Evolutionary conservation across 2,113 vertebrate genomes (phyloP), one percentile per base, ranked within the genome.

Genomic region (Brachyhypopomus gauderio): DNA sequence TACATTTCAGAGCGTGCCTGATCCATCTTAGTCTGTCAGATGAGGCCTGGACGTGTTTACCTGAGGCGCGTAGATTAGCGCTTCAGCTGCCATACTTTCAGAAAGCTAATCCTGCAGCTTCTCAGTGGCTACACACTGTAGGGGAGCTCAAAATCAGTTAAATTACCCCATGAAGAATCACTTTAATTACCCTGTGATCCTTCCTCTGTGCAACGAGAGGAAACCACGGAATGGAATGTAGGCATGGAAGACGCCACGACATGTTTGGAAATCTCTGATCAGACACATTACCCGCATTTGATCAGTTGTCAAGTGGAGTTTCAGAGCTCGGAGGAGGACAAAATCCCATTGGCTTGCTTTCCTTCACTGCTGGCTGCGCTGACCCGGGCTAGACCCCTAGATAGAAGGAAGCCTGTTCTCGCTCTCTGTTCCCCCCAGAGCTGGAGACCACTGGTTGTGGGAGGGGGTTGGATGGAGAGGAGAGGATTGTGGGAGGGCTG

Each of bases 1-100:
- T 67, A 48, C 72, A 69, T n/a, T 11, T 58, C 22, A 80, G 63
- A 80, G 22, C 79, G 36, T 75, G 30, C 66, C n/a, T 60, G 64
- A 81, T 69, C 80, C 70, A 63, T 69, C 62, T 41, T 23, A 70
- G 63, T 75, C 64, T 60, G 73, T 41, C 66, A 70, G 66, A 38
- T 70, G 66, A n/a, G 38, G 64, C 80, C 80, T 81, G 60, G 80
- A 48, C 72, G 69, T 81, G 80, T 81, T 81, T 81, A 75, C 63
- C 64, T 81, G 72, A 52, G 6, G 72, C 20, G 23, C 48, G 69
- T 52, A 81, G 80, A 81, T 76, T 81, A 69, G 72, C 12, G 23
- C 30, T 55, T 75, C 63, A 75, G 72, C 80, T 81, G 80, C 72
- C 63, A 74, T 17, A 81, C 30, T 81, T 81, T 81, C 30, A 81